Evolutionary conservation across 1,140 invertebrate genomes (phyloP).

Genomic region (Uloborus diversus): DNA sequence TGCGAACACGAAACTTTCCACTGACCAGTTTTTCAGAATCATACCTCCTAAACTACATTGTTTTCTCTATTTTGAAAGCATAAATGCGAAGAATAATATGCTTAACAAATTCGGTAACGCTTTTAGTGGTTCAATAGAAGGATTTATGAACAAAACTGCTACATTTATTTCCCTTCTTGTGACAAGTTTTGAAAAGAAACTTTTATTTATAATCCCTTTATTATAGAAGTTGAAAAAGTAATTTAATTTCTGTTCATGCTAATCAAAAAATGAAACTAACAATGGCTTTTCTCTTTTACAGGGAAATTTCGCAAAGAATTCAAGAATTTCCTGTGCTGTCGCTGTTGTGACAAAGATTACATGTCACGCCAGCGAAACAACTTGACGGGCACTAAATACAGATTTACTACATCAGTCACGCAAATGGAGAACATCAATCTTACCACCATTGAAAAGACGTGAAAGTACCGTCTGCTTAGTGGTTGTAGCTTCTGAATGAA

Average conservation of each 20-base stretch:
- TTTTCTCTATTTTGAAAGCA: too few relatives aligned
- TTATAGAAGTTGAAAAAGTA: neutral
- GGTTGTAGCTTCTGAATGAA: too few relatives aligned
- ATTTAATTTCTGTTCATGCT: neutral
- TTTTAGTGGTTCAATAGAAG: too few relatives aligned
- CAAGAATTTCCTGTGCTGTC: slow-evolving; percentile 33
- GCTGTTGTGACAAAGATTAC: slow-evolving; percentile 32
- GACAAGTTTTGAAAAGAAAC: neutral
- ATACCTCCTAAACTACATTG: too few relatives aligned
- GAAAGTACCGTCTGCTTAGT: too few relatives aligned
- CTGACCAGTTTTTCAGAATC: too few relatives aligned
- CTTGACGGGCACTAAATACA: slow-evolving; percentile 20
- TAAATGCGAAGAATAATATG: too few relatives aligned
- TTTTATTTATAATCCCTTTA: neutral
- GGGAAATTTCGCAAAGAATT: slow-evolving; percentile 51
- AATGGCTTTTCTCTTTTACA: slow-evolving; percentile 17
- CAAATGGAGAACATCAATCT: slow-evolving; percentile 48
- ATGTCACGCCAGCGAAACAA: neutral
- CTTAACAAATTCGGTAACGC: too few relatives aligned
- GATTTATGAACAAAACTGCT: neutral
- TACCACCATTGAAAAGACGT: slow-evolving; percentile 22
- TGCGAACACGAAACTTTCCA: too few relatives aligned
- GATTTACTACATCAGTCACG: slow-evolving; percentile 42
- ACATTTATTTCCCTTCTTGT: neutral
- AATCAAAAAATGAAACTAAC: neutral